A percentile compares a stretch with the other conserved stretches of the same genome.
Conservation (phyloP, 2,797 vertebrate species). For the Alca torda region DNA sequence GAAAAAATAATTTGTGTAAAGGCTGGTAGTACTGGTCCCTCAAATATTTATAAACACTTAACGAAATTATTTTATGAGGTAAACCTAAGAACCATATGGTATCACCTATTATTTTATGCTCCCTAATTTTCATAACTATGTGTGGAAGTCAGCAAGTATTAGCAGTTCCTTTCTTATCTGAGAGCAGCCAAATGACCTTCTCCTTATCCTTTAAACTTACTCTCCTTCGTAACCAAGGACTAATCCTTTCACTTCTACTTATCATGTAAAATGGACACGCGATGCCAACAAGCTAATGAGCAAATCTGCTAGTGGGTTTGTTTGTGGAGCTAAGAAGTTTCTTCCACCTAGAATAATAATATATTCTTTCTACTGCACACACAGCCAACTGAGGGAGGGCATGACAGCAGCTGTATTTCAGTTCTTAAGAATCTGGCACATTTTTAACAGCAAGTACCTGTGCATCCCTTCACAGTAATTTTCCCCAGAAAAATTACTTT, state of each 20-base stretch:
- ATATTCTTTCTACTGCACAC: neutral
- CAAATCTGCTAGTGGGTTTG: neutral
- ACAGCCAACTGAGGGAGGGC: neutral
- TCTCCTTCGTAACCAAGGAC: neutral
- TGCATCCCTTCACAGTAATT: neutral
- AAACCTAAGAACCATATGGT: constrained; percentile 2
- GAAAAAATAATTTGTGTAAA: neutral
- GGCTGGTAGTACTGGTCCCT: neutral
- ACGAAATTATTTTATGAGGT: constrained; percentile 13
- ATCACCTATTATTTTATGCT: neutral
- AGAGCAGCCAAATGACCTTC: neutral
- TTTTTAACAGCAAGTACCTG: neutral
- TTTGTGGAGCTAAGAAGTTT: neutral
- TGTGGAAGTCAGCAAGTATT: neutral
- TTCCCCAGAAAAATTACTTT: neutral
- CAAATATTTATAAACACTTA: constrained; percentile 46
- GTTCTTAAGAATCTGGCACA: neutral
- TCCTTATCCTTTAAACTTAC: neutral
- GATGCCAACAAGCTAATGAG: neutral
- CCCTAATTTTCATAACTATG: neutral
- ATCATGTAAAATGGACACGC: neutral
- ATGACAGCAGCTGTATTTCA: neutral
- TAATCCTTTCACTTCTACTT: neutral
- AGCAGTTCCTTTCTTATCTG: neutral
- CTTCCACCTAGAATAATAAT: neutral